Base-by-base conservation (phyloP, 2,797 vertebrate species). In the Phrynocephalus forsythii region DNA sequence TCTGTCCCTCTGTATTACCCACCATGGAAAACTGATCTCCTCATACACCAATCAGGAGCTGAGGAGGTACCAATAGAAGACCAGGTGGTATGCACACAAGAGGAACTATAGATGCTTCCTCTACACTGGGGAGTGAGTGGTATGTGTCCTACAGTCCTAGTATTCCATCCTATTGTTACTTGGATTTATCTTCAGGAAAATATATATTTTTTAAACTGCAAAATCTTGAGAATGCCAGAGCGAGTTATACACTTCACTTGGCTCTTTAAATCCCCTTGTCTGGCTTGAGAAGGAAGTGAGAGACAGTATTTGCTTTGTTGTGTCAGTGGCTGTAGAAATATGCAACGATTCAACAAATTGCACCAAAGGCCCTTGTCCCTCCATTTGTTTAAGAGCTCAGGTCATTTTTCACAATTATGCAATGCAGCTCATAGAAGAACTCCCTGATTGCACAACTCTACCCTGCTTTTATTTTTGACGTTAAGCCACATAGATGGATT, bases 351-450 rank as follows among this genome's bases (percentile, higher is more conserved):
- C 81, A 77, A 71, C 48, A 44, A 86, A 30, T 38, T 82, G 87
- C n/a, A 48, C 71, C 84, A 84, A 63, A 89, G 56, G 60, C 82
- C 84, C 81, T 75, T 77, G 68, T 0, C 0, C 38, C 88, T 83
- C 84, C 10, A 5, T 90, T 90, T 93, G 86, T 88, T 94, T 89
- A 92, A 72, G 60, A 84, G 76, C 22, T 87, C 50, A 15, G 85
- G 91, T 73, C 75, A 78, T 87, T 87, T 72, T 33, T 93, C 89
- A 82, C 89, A 78, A 73, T 87, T 63, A 82, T 86, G 86, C 82
- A 94, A 92, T 77, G 80, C 89, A 81, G 82, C 13, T 87, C 77
- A 67, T 88, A 93, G 93, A 93, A 95, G 60, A 95, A 93, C 93
- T 94, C 90, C 91, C 79, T 91, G 83, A 86, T 91, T 90, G 91